Base-by-base conservation (phyloP, 2,113 vertebrate genomes). In the Limnothrissa miodon region DNA sequence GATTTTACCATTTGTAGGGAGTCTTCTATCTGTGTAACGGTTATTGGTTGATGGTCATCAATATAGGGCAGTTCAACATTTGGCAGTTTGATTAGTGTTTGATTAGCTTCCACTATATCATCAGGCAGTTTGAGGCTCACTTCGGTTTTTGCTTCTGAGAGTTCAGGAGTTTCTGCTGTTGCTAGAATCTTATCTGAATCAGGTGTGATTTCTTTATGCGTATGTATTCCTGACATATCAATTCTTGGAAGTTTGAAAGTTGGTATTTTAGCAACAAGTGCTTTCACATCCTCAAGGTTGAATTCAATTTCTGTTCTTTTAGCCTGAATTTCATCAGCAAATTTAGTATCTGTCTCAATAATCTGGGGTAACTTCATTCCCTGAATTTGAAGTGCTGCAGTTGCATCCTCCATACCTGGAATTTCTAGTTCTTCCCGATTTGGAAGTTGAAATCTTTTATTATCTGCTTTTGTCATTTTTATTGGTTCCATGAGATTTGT, bases 401-500 rank as follows among this genome's bases (percentile, higher is more conserved):
- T 85, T 80, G 78, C 83, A 80, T 90, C 92, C 83, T 94, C 94
- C 92, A 94, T 95, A 1, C 94, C 93, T 84, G 94, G 94, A 87
- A 95, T 95, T 81, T 91, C 93, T 87, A 95, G 93, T 70, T 95
- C 94, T 85, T 95, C 94, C 45, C 94, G 90, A 89, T 94, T 95
- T 39, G 92, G 93, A 83, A 94, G 90, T 74, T 88, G 83, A 13
- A 81, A 81, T 78, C 81, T 90, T 39, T 80, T 89, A 83, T 84
- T 44, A 44, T 88, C 89, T 6, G 42, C 78, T 33, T 86, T 80
- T 11, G 81, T 86, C 83, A 85, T 82, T 85, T 87, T 86, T 79
- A 90, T 82, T 23, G 81, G 83, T 78, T 92, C 85, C 80, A 91
- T 86, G 3, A 48, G 85, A 10, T 44, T 13, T 51, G 91, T 84